These are phyloP conservation scores for Tachyglossus aculeatus DNA, from an alignment of 2,797 vertebrate genomes.

Conservation along the genomic window DNA sequence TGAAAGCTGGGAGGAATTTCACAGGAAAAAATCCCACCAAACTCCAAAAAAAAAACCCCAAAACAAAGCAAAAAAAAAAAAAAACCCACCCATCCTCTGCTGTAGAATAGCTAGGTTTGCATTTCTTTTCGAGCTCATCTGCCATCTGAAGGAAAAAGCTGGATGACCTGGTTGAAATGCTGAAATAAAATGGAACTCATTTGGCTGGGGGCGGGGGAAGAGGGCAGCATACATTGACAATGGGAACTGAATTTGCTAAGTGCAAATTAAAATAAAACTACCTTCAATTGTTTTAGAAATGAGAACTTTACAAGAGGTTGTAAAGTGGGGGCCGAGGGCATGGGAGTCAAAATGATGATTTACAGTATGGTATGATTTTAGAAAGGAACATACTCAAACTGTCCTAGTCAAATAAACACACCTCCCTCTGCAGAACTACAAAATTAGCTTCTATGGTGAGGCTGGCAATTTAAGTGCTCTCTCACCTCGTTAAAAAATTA, in stretches of 20 bases:
- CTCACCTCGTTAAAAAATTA: background rate
- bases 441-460: background rate
- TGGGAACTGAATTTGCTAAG: background rate
- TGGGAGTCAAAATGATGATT: too few species aligned
- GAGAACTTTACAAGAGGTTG: background rate
- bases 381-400: too few species aligned
- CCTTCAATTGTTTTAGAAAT: conserved; percentile 11
- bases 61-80: background rate
- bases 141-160: background rate
- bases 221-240: background rate
- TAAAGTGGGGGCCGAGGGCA: too few species aligned
- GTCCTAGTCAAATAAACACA: too few species aligned
- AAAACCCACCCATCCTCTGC: background rate
- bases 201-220: too few species aligned
- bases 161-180: too few species aligned
- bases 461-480: background rate
- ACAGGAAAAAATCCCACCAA: background rate
- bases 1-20: background rate
- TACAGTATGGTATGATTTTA: too few species aligned
- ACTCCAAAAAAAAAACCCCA: background rate
- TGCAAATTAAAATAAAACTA: background rate
- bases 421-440: background rate
- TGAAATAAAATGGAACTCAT: background rate
- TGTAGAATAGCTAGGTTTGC: background rate
- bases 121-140: background rate